These are phyloP conservation scores for Cantharis lateralis DNA, from an alignment of 2,888 invertebrate species.

Conservation along the genomic window DNA sequence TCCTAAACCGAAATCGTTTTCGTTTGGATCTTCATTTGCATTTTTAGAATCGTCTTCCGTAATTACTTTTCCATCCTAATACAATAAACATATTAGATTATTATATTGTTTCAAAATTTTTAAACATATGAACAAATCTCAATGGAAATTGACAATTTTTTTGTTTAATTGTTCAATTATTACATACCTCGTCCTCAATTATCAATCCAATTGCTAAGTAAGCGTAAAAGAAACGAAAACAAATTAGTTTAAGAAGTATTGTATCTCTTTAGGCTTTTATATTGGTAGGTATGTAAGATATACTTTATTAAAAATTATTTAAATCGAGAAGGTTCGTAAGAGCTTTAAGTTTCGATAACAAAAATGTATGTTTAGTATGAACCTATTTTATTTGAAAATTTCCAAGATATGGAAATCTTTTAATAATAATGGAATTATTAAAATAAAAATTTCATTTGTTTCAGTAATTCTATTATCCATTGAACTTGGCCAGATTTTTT, in stretches of 20 bases:
- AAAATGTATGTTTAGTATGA: not conserved
- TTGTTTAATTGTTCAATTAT: too few species aligned
- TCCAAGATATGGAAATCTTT: too few species aligned
- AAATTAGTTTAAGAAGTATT: not conserved
- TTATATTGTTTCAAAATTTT: not conserved
- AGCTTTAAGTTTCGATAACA: not conserved
- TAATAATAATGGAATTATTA: too few species aligned
- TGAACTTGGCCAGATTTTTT: too few species aligned
- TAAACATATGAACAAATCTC: not conserved
- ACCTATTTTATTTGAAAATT: too few species aligned
- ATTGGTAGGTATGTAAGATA: not conserved
- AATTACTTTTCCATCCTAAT: conserved; percentile 35
- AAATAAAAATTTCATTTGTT: too few species aligned
- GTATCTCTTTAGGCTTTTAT: not conserved
- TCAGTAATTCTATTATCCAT: too few species aligned
- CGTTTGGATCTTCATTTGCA: conserved; percentile 36
- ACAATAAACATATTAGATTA: not conserved
- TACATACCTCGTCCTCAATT: conserved; percentile 52
- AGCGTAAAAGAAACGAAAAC: conserved; percentile 27
- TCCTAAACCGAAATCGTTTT: conserved; percentile 71
- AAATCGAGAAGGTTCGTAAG: not conserved
- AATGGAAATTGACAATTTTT: not conserved
- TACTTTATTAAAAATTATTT: not conserved
- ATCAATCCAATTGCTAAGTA: conserved; percentile 43
- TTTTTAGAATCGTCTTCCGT: conserved; percentile 30